phyloP scores from a whole-genome alignment of 2,888 invertebrate genomes.

The Drosophila infuscata region DNA sequence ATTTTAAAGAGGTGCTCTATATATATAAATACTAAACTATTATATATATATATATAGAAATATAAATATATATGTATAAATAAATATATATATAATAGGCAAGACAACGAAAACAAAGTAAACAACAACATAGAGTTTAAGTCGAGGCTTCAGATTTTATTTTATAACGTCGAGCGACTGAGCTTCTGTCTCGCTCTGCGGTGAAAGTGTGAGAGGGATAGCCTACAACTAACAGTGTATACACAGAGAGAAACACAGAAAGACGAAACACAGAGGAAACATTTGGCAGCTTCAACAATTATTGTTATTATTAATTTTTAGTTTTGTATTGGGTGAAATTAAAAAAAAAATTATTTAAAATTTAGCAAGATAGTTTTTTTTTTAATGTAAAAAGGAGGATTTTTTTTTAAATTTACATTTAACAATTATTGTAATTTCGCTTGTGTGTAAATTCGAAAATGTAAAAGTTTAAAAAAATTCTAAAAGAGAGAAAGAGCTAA shows the following conservation, averaged over 20 bases:
- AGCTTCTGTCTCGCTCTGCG: slow-evolving; percentile 1
- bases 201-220: slow-evolving; percentile 2
- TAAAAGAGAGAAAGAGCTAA: background rate
- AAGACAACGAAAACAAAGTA: slow-evolving; percentile 22
- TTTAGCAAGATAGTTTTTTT: background rate
- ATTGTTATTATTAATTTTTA: background rate
- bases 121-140: slow-evolving; percentile 38
- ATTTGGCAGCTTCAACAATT: background rate
- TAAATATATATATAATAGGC: slow-evolving; percentile 5
- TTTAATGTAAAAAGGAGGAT: background rate
- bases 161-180: slow-evolving; percentile 15
- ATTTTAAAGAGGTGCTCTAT: slow-evolving; percentile 6
- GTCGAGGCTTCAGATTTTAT: slow-evolving; percentile 9
- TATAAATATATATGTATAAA: background rate
- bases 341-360: background rate
- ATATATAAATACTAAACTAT: background rate
- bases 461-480: background rate
- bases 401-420: background rate
- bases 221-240: slow-evolving; percentile 2
- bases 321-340: background rate
- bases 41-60: background rate
- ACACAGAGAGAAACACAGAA: slow-evolving; percentile 1
- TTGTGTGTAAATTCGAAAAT: background rate
- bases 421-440: background rate
- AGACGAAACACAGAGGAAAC: background rate